These are phyloP conservation scores for Drosophila phalerata DNA, from an alignment of 2,888 invertebrate genomes.

Conservation along the genomic window DNA sequence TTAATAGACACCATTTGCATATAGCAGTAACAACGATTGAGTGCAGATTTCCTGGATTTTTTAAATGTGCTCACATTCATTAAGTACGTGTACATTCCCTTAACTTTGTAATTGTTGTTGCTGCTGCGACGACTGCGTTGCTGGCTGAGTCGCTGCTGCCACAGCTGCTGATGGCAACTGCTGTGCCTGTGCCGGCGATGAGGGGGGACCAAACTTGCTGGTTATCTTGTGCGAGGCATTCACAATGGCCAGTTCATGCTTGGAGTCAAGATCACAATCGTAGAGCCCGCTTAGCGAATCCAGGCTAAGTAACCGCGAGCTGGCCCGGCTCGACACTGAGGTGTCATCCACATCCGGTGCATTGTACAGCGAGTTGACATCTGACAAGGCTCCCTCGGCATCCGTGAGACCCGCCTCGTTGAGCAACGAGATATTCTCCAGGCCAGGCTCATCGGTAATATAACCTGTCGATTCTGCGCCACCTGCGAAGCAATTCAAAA, in stretches of 20 bases:
- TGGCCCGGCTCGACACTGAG: conserved; percentile 93
- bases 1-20: conserved; percentile 75
- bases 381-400: conserved; percentile 94
- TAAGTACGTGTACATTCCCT: conserved; percentile 28
- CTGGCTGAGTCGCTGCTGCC: conserved; percentile 48
- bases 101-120: conserved; percentile 35
- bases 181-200: conserved; percentile 50
- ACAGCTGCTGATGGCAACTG: conserved; percentile 36
- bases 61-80: conserved; percentile 19
- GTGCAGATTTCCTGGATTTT: conserved; percentile 31
- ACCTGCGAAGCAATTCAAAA: conserved; percentile 70
- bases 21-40: conserved; percentile 68
- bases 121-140: conserved; percentile 32
- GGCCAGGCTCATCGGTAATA: conserved; percentile 94
- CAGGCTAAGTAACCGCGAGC: conserved; percentile 92
- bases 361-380: conserved; percentile 93
- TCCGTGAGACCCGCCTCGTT: conserved; percentile 95
- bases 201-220: conserved; percentile 85
- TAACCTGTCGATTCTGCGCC: conserved; percentile 92
- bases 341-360: conserved; percentile 90
- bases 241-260: conserved; percentile 86
- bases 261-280: conserved; percentile 87
- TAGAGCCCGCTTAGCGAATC: conserved; percentile 94
- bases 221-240: conserved; percentile 86
- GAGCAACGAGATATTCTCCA: conserved; percentile 93